phyloP scores from a whole-genome alignment of 2,797 vertebrate species.

The Poeciliopsis infans region DNA sequence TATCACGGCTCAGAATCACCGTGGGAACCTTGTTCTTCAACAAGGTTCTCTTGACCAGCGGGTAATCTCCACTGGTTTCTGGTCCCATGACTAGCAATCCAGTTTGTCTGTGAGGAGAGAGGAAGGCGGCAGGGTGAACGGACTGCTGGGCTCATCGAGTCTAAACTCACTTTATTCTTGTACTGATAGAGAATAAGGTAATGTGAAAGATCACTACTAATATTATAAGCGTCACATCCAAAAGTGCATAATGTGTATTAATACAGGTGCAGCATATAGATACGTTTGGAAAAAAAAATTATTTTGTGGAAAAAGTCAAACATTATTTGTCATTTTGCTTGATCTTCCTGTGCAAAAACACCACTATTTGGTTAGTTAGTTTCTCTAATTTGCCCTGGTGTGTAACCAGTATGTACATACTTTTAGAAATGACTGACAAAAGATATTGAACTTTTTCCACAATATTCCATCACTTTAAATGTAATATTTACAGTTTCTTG shows the following conservation, averaged over 20 bases:
- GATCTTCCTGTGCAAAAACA: not conserved
- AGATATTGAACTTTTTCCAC: not conserved
- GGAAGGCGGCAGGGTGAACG: not conserved
- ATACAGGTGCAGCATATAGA: conserved; percentile 14
- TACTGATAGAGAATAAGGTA: conserved; percentile 5
- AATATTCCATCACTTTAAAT: not conserved
- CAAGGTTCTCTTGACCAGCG: conserved; percentile 69
- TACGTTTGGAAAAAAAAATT: conserved; percentile 20
- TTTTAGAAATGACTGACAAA: not conserved
- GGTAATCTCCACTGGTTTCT: conserved; percentile 67
- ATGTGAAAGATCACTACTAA: not conserved
- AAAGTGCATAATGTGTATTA: conserved; percentile 35
- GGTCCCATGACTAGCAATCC: conserved; percentile 86
- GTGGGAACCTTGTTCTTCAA: conserved; percentile 69
- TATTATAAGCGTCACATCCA: conserved; percentile 47
- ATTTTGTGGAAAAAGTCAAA: not conserved
- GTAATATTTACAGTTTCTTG: conserved; percentile 26
- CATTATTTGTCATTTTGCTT: not conserved
- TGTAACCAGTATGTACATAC: not conserved
- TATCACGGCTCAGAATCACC: conserved; percentile 60
- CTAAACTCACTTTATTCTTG: conserved; percentile 30
- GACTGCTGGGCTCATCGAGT: not conserved
- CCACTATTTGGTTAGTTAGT: not conserved
- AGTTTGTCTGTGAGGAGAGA: conserved; percentile 78
- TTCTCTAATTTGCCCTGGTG: not conserved